Percentiles rank a stretch among this genome's conserved stretches.
Evolutionary conservation across 2,888 invertebrate species (phyloP).

Genomic region (Baccha elongata): DNA sequence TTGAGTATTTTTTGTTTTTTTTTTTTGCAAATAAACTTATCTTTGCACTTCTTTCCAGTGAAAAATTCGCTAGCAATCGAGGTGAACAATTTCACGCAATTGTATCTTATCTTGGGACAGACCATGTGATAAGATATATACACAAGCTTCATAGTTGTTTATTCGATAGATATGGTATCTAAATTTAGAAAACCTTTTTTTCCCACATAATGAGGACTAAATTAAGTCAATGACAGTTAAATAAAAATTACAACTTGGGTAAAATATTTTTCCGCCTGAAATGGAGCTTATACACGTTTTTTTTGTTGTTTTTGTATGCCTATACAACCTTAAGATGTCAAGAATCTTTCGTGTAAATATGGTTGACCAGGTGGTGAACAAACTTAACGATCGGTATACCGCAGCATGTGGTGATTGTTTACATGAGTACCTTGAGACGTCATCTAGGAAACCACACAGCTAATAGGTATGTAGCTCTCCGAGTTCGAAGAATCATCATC

Average conservation of each 20-base stretch:
- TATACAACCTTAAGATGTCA: slow-evolving; percentile 55
- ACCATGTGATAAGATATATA: slow-evolving; percentile 57
- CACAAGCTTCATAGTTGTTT: slow-evolving; percentile 42
- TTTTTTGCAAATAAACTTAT: slow-evolving; percentile 45
- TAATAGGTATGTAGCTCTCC: slow-evolving; percentile 21
- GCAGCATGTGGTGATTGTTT: slow-evolving; percentile 31
- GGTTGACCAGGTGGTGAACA: slow-evolving; percentile 65
- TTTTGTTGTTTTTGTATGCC: background rate
- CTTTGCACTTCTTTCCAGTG: slow-evolving; percentile 22
- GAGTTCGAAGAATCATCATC: slow-evolving; percentile 51
- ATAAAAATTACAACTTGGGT: slow-evolving; percentile 4
- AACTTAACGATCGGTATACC: slow-evolving; percentile 51
- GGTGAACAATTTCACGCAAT: slow-evolving; percentile 37
- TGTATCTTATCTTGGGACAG: slow-evolving; percentile 32
- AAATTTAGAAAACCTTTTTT: slow-evolving; percentile 29
- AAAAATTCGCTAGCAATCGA: slow-evolving; percentile 33
- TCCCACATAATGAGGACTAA: slow-evolving; percentile 13
- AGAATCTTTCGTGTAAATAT: slow-evolving; percentile 55
- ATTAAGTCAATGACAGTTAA: slow-evolving; percentile 45
- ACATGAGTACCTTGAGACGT: slow-evolving; percentile 46
- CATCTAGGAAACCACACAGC: slow-evolving; percentile 64
- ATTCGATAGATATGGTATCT: slow-evolving; percentile 16
- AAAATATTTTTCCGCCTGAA: slow-evolving; percentile 25
- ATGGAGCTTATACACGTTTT: slow-evolving; percentile 16
- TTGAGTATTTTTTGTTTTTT: slow-evolving; percentile 24